phyloP scores from a whole-genome alignment of 2,113 vertebrate genomes.

The Dasyprocta punctata region DNA sequence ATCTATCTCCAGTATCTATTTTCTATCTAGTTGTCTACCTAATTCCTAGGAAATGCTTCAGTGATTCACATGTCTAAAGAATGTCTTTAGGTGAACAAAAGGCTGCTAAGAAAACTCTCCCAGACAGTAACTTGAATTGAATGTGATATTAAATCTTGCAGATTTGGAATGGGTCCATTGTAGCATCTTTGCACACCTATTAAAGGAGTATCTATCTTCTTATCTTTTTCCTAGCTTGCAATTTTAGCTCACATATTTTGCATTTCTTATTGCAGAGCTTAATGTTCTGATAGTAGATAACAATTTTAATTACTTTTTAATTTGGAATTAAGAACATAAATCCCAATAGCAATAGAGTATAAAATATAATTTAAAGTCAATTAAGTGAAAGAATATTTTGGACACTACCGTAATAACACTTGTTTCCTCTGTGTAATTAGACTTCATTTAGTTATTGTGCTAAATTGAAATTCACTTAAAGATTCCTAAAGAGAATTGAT shows the following conservation, averaged over 20 bases:
- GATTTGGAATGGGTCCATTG: neutral
- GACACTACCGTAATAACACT: constrained; percentile 53
- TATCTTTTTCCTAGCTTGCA: neutral
- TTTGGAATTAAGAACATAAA: constrained; percentile 76
- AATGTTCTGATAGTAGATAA: constrained; percentile 69
- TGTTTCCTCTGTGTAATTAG: constrained; percentile 76
- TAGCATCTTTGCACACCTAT: neutral
- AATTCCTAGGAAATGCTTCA: neutral
- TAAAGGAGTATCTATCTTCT: neutral
- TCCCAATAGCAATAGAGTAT: constrained; percentile 69
- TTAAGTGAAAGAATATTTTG: constrained; percentile 78
- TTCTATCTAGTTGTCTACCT: neutral
- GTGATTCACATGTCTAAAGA: neutral
- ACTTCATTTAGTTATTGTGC: constrained; percentile 70
- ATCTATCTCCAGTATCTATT: neutral
- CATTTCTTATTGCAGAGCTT: constrained; percentile 57
- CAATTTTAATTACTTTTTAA: constrained; percentile 82
- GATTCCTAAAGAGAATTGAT: constrained; percentile 63
- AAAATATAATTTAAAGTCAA: constrained; percentile 80
- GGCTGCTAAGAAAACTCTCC: neutral
- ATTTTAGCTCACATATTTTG: constrained; percentile 64
- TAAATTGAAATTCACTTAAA: constrained; percentile 80
- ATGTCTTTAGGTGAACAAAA: neutral
- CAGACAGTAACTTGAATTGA: neutral
- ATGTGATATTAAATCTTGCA: neutral